Percentiles rank a stretch among this genome's conserved stretches.
These are phyloP conservation scores for Frankliniella fusca DNA, from an alignment of 2,888 invertebrate genomes.

Conservation along the genomic window DNA sequence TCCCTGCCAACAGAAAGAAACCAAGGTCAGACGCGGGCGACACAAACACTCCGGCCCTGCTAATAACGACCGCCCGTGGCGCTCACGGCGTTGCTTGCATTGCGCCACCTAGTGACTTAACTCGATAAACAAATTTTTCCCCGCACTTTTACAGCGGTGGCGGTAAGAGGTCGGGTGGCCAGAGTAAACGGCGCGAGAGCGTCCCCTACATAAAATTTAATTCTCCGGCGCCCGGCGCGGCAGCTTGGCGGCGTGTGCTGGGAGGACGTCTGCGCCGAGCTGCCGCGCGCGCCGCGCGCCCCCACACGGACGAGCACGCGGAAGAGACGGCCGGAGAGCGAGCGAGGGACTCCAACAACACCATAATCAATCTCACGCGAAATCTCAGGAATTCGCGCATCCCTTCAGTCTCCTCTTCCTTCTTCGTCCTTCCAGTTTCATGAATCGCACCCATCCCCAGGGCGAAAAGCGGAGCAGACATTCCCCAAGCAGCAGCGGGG, in stretches of 20 bases:
- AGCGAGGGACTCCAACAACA: too few species aligned
- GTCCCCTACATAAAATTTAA: constrained; percentile 4
- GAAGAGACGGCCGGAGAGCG: too few species aligned
- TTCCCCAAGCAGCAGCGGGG: too few species aligned
- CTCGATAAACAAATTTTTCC: constrained; percentile 8
- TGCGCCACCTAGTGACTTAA: neutral
- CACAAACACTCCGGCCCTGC: neutral
- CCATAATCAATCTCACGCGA: too few species aligned
- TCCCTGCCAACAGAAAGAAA: neutral
- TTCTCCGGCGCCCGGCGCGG: neutral
- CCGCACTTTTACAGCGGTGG: neutral
- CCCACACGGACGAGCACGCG: neutral
- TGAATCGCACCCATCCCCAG: too few species aligned
- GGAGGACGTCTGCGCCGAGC: too few species aligned
- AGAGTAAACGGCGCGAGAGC: neutral
- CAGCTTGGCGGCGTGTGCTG: too few species aligned
- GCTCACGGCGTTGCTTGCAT: too few species aligned
- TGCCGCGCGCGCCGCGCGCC: neutral
- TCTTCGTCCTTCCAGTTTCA: too few species aligned
- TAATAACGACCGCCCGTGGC: neutral
- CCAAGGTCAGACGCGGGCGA: neutral
- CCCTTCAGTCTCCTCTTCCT: too few species aligned
- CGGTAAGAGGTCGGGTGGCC: neutral
- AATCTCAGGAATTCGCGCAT: too few species aligned
- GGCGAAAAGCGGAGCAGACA: too few species aligned